Base-by-base conservation (phyloP, 1,140 invertebrate genomes). In the Sinonovacula constricta region DNA sequence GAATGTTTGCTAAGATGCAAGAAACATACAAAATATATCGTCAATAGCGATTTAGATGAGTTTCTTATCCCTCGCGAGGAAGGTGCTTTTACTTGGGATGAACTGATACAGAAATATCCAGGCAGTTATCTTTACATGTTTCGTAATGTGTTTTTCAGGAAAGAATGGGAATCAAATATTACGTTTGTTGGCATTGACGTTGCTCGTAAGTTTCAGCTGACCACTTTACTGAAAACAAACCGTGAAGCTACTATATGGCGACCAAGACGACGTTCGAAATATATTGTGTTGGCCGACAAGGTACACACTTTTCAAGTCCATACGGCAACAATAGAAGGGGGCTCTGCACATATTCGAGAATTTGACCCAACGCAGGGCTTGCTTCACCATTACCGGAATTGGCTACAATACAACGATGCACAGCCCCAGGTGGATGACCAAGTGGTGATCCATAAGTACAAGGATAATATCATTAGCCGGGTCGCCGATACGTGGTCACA, bases 321-420 rank as follows among this genome's bases (percentile, higher is more conserved):
- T n/a, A n/a, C n/a, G n/a, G 94, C 98, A 0, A 97, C 96, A 96
- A 96, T 97, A 15, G 34, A 45, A 3, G 28, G 53, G 18, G 5
- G 10, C 30, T 53, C 54, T 18, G 18, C 22, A 15, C 18, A 30
- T 18, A 2, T 30, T 3, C 7, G 24, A 0, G 96, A 96, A 82
- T 95, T 97, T 0, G 95, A 95, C 0, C 92, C 95, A 0, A 94
- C 96, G 62, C 93, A 95, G 0, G 96, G 94, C 0, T 95, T 97
- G 65, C 91, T 98, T 26, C 96, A 98, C 87, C 97, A 98, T 87
- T 98, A 98, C 87, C 71, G 67, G 79, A 24, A 75, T 14, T 49
- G 66, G 12, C 59, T 31, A 7, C 28, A 39, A 1, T 49, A 57
- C 54, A 36, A 57, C 1, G 7, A 57, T 4, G 18, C 18, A 65